These are phyloP conservation scores for Pao palembangensis DNA, from an alignment of 2,113 vertebrate species.

Conservation along the genomic window DNA sequence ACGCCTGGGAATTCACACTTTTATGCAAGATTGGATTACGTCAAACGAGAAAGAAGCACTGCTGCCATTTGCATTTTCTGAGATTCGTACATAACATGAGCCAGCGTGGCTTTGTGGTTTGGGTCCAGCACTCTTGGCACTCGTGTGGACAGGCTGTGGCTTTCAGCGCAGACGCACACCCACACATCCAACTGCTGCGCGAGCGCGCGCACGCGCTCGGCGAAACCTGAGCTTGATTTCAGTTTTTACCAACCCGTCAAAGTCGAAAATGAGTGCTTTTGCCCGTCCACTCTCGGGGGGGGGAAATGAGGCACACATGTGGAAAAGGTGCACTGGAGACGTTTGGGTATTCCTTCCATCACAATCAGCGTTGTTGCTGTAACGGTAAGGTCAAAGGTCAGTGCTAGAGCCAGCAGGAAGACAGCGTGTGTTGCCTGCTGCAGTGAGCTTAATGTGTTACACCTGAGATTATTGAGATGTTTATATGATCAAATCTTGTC, in stretches of 20 bases:
- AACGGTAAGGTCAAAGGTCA: not conserved
- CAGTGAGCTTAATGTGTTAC: conserved; percentile 53
- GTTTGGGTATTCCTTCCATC: too few relatives aligned
- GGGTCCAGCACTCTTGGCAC: not conserved
- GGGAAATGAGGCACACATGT: too few relatives aligned
- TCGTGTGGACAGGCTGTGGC: not conserved
- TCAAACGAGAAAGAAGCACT: not conserved
- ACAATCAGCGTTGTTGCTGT: too few relatives aligned
- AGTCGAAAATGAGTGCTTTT: too few relatives aligned
- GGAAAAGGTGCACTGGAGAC: too few relatives aligned
- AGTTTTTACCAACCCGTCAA: too few relatives aligned
- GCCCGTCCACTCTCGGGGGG: too few relatives aligned
- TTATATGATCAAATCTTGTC: conserved; percentile 66
- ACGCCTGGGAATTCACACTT: conserved; percentile 9
- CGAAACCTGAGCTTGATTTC: too few relatives aligned
- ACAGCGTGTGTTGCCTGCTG: not conserved
- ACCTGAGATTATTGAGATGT: conserved; percentile 71
- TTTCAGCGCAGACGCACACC: not conserved
- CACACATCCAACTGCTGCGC: too few relatives aligned
- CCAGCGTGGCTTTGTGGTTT: not conserved
- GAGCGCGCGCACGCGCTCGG: too few relatives aligned
- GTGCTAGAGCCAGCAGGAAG: not conserved
- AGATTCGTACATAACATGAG: not conserved
- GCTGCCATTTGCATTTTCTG: too few relatives aligned
- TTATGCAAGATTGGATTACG: not conserved